These are phyloP conservation scores for Rotaria magnacalcarata DNA, from an alignment of 2,888 invertebrate genomes.

Conservation along the genomic window DNA sequence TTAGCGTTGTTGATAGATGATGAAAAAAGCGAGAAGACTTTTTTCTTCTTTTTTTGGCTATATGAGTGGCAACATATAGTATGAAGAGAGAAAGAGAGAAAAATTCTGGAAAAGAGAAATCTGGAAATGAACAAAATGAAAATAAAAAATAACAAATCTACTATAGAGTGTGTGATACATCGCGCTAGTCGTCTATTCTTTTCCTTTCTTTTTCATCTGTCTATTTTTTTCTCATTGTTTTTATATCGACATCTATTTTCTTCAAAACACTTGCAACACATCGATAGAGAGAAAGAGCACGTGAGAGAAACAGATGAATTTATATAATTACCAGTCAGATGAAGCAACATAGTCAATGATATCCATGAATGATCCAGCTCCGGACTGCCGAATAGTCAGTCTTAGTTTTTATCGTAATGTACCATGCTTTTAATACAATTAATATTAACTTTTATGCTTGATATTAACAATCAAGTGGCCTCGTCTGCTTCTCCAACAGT, in stretches of 20 bases:
- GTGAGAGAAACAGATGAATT: neutral
- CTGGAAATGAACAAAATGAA: conserved; percentile 8
- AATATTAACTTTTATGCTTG: neutral
- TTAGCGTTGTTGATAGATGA: neutral
- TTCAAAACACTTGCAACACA: neutral
- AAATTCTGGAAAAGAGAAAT: neutral
- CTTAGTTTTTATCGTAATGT: neutral
- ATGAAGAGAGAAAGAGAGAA: neutral
- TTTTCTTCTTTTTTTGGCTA: neutral
- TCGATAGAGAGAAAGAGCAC: too few species aligned
- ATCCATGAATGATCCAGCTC: neutral
- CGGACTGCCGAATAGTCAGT: neutral
- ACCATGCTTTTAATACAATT: neutral
- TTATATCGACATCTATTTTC: neutral
- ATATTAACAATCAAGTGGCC: neutral
- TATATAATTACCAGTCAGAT: neutral
- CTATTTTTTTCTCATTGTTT: neutral
- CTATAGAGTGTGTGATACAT: neutral
- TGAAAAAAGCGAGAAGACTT: neutral
- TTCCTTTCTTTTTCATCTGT: neutral
- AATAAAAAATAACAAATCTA: conserved; percentile 15
- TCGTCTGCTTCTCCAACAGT: neutral
- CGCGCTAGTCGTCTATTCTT: neutral
- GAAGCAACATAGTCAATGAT: neutral
- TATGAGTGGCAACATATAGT: neutral